Evolutionary conservation across 2,888 invertebrate species (phyloP), one percentile per base, ranked within the genome.

Genomic region (Liopterus haemorrhoidalis): DNA sequence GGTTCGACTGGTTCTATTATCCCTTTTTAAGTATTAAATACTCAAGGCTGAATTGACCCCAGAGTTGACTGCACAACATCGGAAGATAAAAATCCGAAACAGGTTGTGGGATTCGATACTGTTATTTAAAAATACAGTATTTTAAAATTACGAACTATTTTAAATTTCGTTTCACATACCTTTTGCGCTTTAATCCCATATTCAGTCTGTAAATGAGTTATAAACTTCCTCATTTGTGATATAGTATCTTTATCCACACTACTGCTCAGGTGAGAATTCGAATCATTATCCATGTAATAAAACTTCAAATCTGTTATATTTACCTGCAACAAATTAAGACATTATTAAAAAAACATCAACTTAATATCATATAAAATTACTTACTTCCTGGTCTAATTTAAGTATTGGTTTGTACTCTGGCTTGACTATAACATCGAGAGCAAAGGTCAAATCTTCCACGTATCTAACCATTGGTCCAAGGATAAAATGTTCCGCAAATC

Each of bases 391-490:
- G 37, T 75, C 69, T 5, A 80, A 59, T 25, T 66, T 66, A 24
- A 78, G 55, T 31, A 63, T 28, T 15, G 46, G 65, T 2, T 67
- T 65, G 3, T 69, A 67, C 18, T 71, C 68, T 1, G 74, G 70
- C 56, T 80, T 77, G 16, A 71, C 70, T 58, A 90, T 71, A 14
- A 82, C 76, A 60, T 81, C 82, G 25, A 92, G 70, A 51, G 91
- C 69, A 1, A 90, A 72, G 1, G 79, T 71, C 48, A 96, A 67
- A 67, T 96, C 95, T 54, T 79, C 79, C 6, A 91, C 87, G 62
- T 91, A 93, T 48, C 94, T 76, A 24, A 84, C 79, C 75, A 96
- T 81, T 0, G 94, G 92, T 1, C 93, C 94, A 27, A 91, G 74
- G 16, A 82, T 76, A 41, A 93, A 82, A 61, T 82, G 84, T 41